phyloP scores from a whole-genome alignment of 2,113 vertebrate genomes.

The Lathamus discolor region DNA sequence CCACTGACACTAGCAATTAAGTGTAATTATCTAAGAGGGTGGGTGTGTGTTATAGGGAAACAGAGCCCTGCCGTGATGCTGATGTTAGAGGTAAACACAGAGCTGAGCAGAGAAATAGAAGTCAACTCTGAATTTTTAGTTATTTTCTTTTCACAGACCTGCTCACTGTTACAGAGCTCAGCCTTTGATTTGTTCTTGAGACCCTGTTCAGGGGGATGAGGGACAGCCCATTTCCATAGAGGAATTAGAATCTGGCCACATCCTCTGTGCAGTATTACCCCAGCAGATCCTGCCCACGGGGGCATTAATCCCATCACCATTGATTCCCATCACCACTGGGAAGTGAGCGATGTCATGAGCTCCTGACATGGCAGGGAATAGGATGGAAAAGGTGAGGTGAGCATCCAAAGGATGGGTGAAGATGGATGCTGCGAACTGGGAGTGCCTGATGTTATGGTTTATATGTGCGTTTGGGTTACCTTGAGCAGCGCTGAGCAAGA shows the following conservation, averaged over 20 bases:
- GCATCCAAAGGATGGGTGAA: background rate
- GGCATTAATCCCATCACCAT: too few species aligned
- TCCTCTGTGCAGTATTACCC: background rate
- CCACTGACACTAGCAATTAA: background rate
- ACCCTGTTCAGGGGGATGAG: background rate
- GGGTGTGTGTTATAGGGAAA: background rate
- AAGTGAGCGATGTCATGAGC: background rate
- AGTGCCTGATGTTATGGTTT: background rate
- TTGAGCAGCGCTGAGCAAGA: background rate
- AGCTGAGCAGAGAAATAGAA: background rate
- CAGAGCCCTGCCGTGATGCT: background rate
- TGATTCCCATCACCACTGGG: rapidly evolving
- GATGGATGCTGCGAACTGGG: background rate
- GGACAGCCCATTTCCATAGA: background rate
- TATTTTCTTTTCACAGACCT: too few species aligned
- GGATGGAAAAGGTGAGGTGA: background rate
- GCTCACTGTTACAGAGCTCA: background rate
- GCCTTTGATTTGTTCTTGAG: background rate
- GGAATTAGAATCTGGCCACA: background rate
- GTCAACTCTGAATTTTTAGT: background rate
- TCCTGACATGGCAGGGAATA: background rate
- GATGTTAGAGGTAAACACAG: background rate
- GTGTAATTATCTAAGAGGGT: background rate
- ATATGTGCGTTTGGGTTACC: background rate
- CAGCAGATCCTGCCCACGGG: background rate